phyloP scores from a whole-genome alignment of 2,113 vertebrate genomes.

The Amblyopsis rosae region DNA sequence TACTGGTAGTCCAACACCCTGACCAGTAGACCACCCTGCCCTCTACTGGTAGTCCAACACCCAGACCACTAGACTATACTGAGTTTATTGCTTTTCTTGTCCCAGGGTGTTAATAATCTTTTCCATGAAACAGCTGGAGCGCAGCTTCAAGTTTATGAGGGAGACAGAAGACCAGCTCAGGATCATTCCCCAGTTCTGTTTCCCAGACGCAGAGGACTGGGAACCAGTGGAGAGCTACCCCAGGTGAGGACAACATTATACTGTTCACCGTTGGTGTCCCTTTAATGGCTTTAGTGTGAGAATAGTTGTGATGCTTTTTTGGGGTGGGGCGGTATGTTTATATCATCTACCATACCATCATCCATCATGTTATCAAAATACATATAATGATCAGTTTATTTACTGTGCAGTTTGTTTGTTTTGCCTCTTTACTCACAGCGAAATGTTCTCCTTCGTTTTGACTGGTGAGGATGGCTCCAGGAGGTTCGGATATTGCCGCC shows the following conservation, averaged over 20 bases:
- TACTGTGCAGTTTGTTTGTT: slow-evolving; percentile 9
- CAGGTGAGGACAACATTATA: slow-evolving; percentile 77
- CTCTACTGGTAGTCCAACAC: too few relatives aligned
- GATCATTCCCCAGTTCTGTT: slow-evolving; percentile 96
- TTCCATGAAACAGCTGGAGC: slow-evolving; percentile 81
- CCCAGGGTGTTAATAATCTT: not conserved
- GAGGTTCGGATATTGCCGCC: slow-evolving; percentile 92
- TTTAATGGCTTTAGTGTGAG: slow-evolving; percentile 8
- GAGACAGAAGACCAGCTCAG: slow-evolving; percentile 96
- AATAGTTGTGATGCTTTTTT: too few relatives aligned
- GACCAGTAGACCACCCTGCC: too few relatives aligned
- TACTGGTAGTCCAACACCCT: too few relatives aligned
- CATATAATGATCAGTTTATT: slow-evolving; percentile 2
- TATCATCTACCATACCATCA: slow-evolving; percentile 7
- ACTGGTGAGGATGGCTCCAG: slow-evolving; percentile 95
- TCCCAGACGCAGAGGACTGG: slow-evolving; percentile 97
- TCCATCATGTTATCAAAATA: slow-evolving; percentile 5
- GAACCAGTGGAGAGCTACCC: slow-evolving; percentile 88
- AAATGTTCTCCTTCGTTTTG: slow-evolving; percentile 94
- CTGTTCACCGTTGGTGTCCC: slow-evolving; percentile 31
- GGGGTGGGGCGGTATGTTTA: slow-evolving; percentile 24
- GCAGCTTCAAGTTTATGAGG: slow-evolving; percentile 92
- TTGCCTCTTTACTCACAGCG: slow-evolving; percentile 71
- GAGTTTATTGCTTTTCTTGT: too few relatives aligned
- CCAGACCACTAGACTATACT: too few relatives aligned